Evolutionary conservation across 2,797 vertebrate genomes (phyloP).

Genomic region (Spinibarbus caldwelli): DNA sequence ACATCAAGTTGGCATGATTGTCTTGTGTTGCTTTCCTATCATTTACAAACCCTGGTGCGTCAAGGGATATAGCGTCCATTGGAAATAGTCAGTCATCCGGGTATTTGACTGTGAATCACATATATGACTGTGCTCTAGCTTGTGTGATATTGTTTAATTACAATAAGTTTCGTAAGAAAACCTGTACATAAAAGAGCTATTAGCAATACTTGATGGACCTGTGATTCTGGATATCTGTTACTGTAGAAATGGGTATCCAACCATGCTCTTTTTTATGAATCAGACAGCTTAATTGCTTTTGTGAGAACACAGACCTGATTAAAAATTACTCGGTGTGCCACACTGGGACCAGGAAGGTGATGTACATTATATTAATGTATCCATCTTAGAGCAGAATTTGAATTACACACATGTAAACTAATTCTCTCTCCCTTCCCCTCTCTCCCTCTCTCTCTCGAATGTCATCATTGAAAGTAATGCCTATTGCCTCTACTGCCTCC

Average conservation of each 20-base stretch:
- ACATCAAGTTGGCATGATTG: not conserved
- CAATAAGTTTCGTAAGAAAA: not conserved
- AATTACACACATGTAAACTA: not conserved
- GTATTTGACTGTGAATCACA: not conserved
- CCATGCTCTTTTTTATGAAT: not conserved
- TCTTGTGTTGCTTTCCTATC: not conserved
- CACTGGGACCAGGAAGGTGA: not conserved
- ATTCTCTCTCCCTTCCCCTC: not conserved
- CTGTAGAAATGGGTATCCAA: not conserved
- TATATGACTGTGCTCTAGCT: not conserved
- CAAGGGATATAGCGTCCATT: not conserved
- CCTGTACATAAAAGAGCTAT: not conserved
- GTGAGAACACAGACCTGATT: slow-evolving; percentile 8
- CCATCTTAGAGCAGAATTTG: slow-evolving; percentile 1
- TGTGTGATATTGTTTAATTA: not conserved
- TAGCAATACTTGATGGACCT: not conserved
- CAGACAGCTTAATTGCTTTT: slow-evolving; percentile 18
- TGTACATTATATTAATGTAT: slow-evolving; percentile 18
- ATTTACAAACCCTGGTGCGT: not conserved
- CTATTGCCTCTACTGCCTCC: slow-evolving; percentile 36
- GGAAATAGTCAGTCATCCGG: not conserved
- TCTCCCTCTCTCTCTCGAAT: slow-evolving; percentile 10
- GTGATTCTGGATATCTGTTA: not conserved
- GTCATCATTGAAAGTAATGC: slow-evolving; percentile 27
- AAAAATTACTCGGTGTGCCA: slow-evolving; percentile 1